Evolutionary conservation across 2,888 invertebrate species (phyloP).

Genomic region (Drosophila glabriapex): DNA sequence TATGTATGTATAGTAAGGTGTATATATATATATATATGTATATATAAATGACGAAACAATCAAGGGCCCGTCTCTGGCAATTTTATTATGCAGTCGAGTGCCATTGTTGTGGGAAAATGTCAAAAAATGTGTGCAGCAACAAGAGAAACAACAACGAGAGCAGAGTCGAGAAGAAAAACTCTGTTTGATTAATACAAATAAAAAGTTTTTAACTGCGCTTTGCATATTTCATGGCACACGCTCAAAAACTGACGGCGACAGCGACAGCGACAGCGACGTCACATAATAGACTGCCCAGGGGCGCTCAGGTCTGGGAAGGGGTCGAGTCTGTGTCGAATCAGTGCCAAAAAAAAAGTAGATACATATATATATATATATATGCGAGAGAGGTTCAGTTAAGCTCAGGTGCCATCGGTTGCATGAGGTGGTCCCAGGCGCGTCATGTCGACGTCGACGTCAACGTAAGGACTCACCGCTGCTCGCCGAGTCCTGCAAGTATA

Average conservation of each 20-base stretch:
- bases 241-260: constrained; percentile 66
- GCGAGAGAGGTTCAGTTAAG: constrained; percentile 10
- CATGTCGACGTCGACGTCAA: constrained; percentile 76
- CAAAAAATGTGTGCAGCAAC: constrained; percentile 46
- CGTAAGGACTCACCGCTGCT: constrained; percentile 42
- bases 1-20: not conserved
- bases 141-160: not conserved
- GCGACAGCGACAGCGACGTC: constrained; percentile 38
- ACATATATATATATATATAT: not conserved
- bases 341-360: constrained; percentile 46
- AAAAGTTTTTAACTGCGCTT: constrained; percentile 81
- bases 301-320: constrained; percentile 14
- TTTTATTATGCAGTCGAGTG: constrained; percentile 60
- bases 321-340: constrained; percentile 40
- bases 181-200: constrained; percentile 82
- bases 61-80: constrained; percentile 21
- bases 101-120: constrained; percentile 58
- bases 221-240: constrained; percentile 80
- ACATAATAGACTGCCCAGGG: constrained; percentile 49
- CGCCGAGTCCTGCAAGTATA: not conserved
- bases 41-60: constrained; percentile 60
- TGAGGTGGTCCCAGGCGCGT: constrained; percentile 65
- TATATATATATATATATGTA: not conserved
- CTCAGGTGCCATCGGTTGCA: constrained; percentile 48
- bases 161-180: constrained; percentile 52